Percentiles rank a stretch among this genome's conserved stretches.
Evolutionary conservation across 2,113 vertebrate genomes (phyloP).

Genomic region (Melanocharis versteri): DNA sequence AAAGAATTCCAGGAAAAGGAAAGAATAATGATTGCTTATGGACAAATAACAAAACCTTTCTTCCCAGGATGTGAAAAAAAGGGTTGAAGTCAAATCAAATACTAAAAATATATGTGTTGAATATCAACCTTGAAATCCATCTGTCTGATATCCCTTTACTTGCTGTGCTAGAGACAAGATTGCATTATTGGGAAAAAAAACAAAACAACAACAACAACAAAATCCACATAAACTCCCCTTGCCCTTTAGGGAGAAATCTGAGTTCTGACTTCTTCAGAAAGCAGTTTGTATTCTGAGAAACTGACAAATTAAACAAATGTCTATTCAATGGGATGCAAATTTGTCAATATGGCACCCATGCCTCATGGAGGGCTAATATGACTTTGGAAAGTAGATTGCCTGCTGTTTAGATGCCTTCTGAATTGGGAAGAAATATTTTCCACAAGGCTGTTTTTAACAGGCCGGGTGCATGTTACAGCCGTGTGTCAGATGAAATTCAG

Average conservation of each 20-base stretch:
- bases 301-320: conserved; percentile 22
- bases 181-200: background rate
- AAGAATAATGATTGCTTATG: background rate
- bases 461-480: background rate
- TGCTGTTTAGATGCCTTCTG: background rate
- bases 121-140: background rate
- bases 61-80: background rate
- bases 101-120: background rate
- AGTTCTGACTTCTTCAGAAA: background rate
- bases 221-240: background rate
- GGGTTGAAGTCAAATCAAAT: background rate
- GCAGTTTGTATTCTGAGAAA: conserved; percentile 10
- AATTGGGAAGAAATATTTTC: background rate
- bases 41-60: background rate
- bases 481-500: background rate
- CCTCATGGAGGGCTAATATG: background rate
- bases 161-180: background rate
- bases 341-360: background rate
- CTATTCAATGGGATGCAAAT: background rate
- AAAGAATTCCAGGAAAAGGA: background rate
- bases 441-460: background rate
- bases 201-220: background rate
- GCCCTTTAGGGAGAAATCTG: background rate
- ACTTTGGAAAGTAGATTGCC: background rate
- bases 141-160: background rate